These are phyloP conservation scores for Onthophagus sagittarius DNA, from an alignment of 2,888 invertebrate species.

Conservation along the genomic window DNA sequence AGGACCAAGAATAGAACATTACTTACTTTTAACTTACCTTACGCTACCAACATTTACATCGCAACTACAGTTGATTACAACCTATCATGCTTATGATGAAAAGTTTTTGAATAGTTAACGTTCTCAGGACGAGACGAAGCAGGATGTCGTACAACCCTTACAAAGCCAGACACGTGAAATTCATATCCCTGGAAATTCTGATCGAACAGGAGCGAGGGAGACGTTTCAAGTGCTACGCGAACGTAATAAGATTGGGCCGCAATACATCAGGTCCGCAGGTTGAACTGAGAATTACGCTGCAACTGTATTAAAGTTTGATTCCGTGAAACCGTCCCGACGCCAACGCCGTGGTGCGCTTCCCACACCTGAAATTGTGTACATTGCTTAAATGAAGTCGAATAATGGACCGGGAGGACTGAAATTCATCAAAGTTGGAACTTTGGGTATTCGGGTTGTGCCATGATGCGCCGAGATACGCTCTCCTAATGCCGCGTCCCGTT, in stretches of 20 bases:
- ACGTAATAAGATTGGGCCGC: constrained; percentile 11
- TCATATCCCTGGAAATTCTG: constrained; percentile 1
- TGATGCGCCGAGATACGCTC: not conserved
- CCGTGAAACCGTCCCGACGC: constrained; percentile 7
- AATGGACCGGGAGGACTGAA: constrained; percentile 6
- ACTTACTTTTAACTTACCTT: no score
- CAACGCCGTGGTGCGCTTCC: not conserved
- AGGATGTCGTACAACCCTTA: not conserved
- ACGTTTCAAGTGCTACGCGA: not conserved
- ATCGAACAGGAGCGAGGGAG: not conserved
- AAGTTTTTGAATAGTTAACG: constrained; percentile 8
- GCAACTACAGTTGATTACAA: not conserved
- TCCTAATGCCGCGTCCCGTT: constrained; percentile 7
- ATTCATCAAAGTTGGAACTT: constrained; percentile 14
- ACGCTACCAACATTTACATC: no score
- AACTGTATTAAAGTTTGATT: constrained; percentile 14
- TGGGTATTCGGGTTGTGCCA: constrained; percentile 3
- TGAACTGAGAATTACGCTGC: constrained; percentile 12
- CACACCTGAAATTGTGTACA: constrained; percentile 10
- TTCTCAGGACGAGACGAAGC: not conserved
- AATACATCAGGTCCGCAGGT: constrained; percentile 12
- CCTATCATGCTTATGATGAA: not conserved
- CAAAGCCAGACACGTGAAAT: constrained; percentile 1
- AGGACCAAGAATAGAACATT: no score
- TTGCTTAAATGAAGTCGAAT: constrained; percentile 13